Conservation (phyloP, 2,797 vertebrate genomes). For the Microctenopoma steveboyesi region DNA sequence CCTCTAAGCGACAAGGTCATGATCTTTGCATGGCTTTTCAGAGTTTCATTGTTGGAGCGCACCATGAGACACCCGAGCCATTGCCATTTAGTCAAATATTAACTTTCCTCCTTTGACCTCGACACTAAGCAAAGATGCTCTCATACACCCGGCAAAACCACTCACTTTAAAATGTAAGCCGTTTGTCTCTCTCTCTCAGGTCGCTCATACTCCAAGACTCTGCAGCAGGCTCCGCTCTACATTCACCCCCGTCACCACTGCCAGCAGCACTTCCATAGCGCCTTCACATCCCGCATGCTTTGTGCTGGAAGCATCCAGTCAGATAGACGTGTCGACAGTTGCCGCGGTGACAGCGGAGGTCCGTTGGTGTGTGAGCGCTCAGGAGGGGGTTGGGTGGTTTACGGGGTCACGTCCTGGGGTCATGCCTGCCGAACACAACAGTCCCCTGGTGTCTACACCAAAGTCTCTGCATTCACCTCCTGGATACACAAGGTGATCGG, state of each 20-base stretch:
- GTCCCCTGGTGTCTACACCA: constrained; percentile 96
- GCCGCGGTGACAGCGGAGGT: constrained; percentile 96
- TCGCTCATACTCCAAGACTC: constrained; percentile 93
- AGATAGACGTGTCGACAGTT: constrained; percentile 91
- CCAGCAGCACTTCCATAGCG: constrained; percentile 87
- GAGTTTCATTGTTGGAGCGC: not conserved
- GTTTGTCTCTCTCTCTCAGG: constrained; percentile 77
- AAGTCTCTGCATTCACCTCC: constrained; percentile 91
- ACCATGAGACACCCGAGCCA: not conserved
- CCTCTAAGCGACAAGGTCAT: not conserved
- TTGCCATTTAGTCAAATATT: not conserved
- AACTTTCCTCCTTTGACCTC: not conserved
- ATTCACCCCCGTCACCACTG: constrained; percentile 90
- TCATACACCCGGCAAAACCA: not conserved
- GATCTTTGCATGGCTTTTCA: not conserved
- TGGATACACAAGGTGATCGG: constrained; percentile 93
- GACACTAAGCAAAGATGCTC: not conserved
- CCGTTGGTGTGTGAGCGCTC: constrained; percentile 92
- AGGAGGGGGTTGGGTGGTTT: constrained; percentile 92
- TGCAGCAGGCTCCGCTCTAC: constrained; percentile 92
- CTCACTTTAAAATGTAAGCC: constrained; percentile 19
- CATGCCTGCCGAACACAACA: constrained; percentile 92
- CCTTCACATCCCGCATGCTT: constrained; percentile 95
- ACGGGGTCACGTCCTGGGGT: constrained; percentile 97
- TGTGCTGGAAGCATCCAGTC: constrained; percentile 89